Evolutionary conservation across 30 jellyfish, hydroid and myxozoan genomes (phyloP), one percentile per base, ranked within the genome.

Genomic region (Sanderia malayensis): DNA sequence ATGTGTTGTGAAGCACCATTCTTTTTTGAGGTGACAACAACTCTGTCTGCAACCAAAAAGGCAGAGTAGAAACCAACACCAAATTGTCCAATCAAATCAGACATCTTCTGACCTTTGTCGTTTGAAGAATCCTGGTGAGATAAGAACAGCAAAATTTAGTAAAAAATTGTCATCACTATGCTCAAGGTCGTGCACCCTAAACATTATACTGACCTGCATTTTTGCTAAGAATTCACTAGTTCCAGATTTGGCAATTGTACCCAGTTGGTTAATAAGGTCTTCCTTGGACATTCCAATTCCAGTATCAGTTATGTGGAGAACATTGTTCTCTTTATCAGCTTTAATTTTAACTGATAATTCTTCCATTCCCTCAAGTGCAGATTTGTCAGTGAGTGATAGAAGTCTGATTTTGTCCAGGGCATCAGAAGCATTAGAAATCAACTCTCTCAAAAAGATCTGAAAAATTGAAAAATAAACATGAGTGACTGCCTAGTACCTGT

Each of bases 61-160:
- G 97, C 96, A 34, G 99, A 94, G 84, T 94, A 94, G 81, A 94
- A 94, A 18, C 99, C 99, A 30, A 94, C 99, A 44, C 99, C 99
- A 88, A 94, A 94, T 65, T 94, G 99, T 13, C 99, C 99, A 87
- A 94, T 87, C 76, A 87, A 71, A 80, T 94, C 99, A 68, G 94
- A 67, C 3, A 97, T 95, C 63, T 83, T 86, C 2, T 44, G 17
- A 6, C 61, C 87, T 33, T 78, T 66, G 59, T 88, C 95, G 26
- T 73, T 53, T 0, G 98, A n/a, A n/a, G n/a, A 66, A 22, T 44
- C 93, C 93, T 80, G 78, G 44, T 4, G 49, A 31, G 7, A 2
- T 66, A 22, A 66, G 32, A 61, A 23, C 74, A 55, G 18, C 67
- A 55, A 55, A 8, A 24, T 7, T n/a, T n/a, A n/a, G n/a, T n/a